Conservation (phyloP, 2,797 vertebrate genomes). For the Varecia variegata region DNA sequence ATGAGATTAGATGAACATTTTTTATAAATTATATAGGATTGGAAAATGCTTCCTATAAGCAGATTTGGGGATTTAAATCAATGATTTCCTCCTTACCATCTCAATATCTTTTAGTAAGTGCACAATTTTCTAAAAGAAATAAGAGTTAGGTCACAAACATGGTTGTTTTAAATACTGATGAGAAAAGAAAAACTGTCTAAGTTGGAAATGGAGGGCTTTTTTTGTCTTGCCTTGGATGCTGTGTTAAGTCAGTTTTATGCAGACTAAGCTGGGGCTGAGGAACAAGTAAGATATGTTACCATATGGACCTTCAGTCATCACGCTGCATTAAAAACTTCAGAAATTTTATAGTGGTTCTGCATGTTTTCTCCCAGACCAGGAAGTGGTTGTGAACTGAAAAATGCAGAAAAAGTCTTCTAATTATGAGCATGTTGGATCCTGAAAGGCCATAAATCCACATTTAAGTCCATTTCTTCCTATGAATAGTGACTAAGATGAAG, state of each 20-base stretch:
- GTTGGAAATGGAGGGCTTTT: neutral
- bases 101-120: conserved; percentile 31
- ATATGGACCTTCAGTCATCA: neutral
- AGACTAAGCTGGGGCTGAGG: neutral
- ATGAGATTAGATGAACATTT: conserved; percentile 59
- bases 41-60: conserved; percentile 45
- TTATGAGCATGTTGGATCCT: neutral
- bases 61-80: conserved; percentile 42
- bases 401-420: neutral
- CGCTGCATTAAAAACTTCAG: neutral
- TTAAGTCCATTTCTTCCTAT: neutral
- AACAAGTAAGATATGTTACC: neutral
- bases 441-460: neutral
- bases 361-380: neutral
- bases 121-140: conserved; percentile 19
- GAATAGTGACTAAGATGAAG: neutral
- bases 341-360: neutral
- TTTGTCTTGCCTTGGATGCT: neutral
- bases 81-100: conserved; percentile 41
- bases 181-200: neutral
- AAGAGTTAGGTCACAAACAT: neutral
- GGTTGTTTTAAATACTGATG: conserved; percentile 3
- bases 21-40: conserved; percentile 40
- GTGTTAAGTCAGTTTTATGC: neutral
- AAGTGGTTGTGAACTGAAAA: neutral